Evolutionary conservation across 2,888 invertebrate species (phyloP), one percentile per base, ranked within the genome.

Genomic region (Lasioglossum marginatum): DNA sequence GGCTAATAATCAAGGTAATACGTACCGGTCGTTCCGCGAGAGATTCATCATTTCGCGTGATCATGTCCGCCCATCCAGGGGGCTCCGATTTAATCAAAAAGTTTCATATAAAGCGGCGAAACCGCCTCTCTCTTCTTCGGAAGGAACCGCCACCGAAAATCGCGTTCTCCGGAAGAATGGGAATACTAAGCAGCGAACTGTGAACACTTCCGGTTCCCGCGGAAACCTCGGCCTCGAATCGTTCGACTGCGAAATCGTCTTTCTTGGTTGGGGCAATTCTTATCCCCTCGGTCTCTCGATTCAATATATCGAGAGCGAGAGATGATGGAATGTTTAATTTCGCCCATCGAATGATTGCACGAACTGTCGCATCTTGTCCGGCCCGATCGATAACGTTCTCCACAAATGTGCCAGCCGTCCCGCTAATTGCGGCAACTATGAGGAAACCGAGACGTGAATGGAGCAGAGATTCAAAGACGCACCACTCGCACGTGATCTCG

Each of bases 231-330:
- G 88, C 89, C 89, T 89, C 86, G 91, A 92, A 91, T 89, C 88
- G 88, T 79, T 87, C 81, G 89, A 88, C 88, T 90, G 91, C 93
- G 87, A 93, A 93, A 94, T 93, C 92, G 89, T 87, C 87, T 92
- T 73, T 37, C 71, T 60, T 16, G n/a, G 1, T 5, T 14, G 4
- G 34, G 48, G 8, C 23, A 4, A 68, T 37, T 66, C 57, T 34
- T 57, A n/a, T 12, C 4, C 37, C 16, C 45, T 14, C n/a, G 16
- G 8, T 57, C 10, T 10, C 23, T 37, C 31, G 34, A 68, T 77
- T 40, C 72, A 16, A 82, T 77, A 57, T 34, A 68, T 37, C 63
- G 31, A 52, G 52, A 76, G 27, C 45, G 43, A 37, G 6, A 4
- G 19, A 14, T 45, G 63, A 45, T 70, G 45, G 70, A 79, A 79